phyloP scores from a whole-genome alignment of 2,797 vertebrate genomes.

The Argya squamiceps region DNA sequence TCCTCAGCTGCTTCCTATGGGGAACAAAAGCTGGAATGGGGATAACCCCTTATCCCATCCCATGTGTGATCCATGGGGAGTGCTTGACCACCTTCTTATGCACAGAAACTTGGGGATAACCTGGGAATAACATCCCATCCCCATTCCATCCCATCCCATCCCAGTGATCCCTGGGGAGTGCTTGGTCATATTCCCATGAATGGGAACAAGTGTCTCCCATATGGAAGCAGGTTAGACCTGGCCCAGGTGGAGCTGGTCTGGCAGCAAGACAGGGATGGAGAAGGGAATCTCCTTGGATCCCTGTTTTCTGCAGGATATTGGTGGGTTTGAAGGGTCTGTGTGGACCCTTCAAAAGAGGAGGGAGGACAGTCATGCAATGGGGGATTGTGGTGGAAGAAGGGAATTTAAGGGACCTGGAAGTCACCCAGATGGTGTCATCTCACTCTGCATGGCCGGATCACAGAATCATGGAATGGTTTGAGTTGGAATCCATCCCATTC shows the following conservation, averaged over 20 bases:
- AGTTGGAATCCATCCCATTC: background rate
- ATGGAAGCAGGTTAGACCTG: background rate
- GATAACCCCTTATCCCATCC: background rate
- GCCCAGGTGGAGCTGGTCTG: background rate
- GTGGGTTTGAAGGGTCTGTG: background rate
- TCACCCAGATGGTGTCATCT: background rate
- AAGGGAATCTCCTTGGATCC: background rate
- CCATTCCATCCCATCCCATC: background rate
- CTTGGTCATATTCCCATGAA: background rate
- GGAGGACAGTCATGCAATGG: fast-evolving
- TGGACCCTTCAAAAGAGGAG: background rate
- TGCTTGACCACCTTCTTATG: background rate
- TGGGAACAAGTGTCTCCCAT: fast-evolving
- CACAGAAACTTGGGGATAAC: fast-evolving
- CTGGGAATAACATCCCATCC: background rate
- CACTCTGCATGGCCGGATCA: fast-evolving
- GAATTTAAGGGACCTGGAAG: background rate
- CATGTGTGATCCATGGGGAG: background rate
- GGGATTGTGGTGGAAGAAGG: background rate
- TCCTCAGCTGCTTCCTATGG: background rate
- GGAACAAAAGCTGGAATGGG: background rate
- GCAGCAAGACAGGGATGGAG: fast-evolving
- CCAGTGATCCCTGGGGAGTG: too few relatives aligned
- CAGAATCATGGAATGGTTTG: background rate
- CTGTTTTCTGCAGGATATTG: background rate